Conservation (phyloP, 2,888 invertebrate species). For the Leptothorax acervorum region DNA sequence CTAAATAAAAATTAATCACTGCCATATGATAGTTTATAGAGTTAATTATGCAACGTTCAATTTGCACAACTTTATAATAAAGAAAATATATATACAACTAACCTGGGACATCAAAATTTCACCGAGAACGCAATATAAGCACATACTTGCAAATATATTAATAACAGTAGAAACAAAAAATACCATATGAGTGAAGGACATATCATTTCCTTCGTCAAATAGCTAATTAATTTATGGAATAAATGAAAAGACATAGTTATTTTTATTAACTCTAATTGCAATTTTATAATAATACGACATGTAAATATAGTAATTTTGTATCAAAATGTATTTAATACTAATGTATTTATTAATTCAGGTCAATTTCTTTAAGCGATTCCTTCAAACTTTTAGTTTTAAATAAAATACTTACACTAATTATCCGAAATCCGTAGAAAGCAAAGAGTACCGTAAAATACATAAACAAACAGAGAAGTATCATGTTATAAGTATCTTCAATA, state of each 20-base stretch:
- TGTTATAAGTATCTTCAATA: slow-evolving; percentile 24
- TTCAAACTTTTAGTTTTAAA: neutral
- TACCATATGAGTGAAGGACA: neutral
- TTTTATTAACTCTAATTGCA: neutral
- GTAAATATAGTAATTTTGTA: neutral
- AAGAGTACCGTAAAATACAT: slow-evolving; percentile 6
- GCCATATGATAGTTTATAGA: neutral
- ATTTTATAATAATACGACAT: no score
- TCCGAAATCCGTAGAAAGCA: slow-evolving; percentile 13
- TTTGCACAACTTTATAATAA: neutral
- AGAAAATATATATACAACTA: neutral
- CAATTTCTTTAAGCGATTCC: no score
- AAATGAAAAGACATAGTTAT: neutral
- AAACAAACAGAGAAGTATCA: slow-evolving; percentile 1
- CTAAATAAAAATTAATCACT: neutral
- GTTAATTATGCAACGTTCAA: neutral
- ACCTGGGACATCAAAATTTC: slow-evolving; percentile 49
- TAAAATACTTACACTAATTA: slow-evolving; percentile 24
- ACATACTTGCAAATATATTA: slow-evolving; percentile 35
- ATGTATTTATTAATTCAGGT: no score
- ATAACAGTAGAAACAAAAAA: neutral
- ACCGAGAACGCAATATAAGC: slow-evolving; percentile 51
- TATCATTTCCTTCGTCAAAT: neutral
- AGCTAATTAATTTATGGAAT: slow-evolving; percentile 28
- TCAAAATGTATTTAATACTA: neutral